These are phyloP conservation scores for Watersipora subatra DNA, from an alignment of 1,140 invertebrate species.

Conservation along the genomic window DNA sequence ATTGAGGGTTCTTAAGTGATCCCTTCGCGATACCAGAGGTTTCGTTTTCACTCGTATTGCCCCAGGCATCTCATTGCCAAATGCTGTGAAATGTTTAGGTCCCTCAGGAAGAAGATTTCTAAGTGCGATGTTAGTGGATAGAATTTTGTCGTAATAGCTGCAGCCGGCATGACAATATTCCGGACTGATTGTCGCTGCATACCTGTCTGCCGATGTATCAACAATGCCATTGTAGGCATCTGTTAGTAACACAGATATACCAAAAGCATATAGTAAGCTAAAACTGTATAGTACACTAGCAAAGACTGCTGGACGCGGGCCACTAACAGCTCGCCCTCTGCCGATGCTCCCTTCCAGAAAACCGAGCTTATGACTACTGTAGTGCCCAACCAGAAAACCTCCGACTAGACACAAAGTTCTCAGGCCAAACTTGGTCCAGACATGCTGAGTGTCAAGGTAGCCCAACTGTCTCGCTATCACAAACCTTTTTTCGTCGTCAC, in stretches of 20 bases:
- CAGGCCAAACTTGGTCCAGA: background rate
- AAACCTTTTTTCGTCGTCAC: background rate
- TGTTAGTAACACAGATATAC: background rate
- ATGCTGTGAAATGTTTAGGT: background rate
- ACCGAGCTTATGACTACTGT: no score
- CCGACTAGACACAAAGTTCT: background rate
- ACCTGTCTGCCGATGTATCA: background rate
- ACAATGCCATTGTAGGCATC: background rate
- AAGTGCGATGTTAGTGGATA: background rate
- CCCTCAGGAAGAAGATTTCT: background rate
- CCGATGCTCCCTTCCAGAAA: background rate
- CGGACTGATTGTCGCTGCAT: background rate
- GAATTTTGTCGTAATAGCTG: background rate
- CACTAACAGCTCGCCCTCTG: background rate
- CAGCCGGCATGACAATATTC: background rate
- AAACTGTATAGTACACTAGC: background rate
- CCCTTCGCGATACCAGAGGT: background rate
- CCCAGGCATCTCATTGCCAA: background rate
- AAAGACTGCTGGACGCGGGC: no score
- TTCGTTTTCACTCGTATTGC: background rate
- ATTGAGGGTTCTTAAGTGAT: background rate
- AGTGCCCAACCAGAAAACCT: background rate
- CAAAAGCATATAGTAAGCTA: background rate
- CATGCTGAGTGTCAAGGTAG: background rate
- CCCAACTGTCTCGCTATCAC: background rate